These are phyloP conservation scores for Cyclophora punctaria DNA, from an alignment of 2,888 invertebrate species.

Conservation along the genomic window DNA sequence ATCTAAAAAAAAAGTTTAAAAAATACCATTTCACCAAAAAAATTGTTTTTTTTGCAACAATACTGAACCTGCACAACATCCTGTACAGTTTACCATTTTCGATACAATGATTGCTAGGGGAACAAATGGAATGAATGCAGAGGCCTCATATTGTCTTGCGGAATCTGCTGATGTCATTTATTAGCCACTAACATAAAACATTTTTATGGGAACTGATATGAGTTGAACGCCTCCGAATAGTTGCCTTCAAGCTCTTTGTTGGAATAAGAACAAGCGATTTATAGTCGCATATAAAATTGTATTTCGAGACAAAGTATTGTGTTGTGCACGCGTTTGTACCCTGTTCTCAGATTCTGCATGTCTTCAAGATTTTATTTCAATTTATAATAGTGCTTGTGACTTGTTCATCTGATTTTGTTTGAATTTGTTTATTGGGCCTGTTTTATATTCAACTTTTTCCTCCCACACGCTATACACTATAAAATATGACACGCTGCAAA, in stretches of 20 bases:
- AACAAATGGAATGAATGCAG: slow-evolving; percentile 61
- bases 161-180: slow-evolving; percentile 75
- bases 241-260: slow-evolving; percentile 46
- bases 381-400: background rate
- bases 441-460: too few relatives aligned
- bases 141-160: slow-evolving; percentile 69
- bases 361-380: slow-evolving; percentile 13
- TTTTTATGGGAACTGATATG: slow-evolving; percentile 71
- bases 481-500: too few relatives aligned
- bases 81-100: slow-evolving; percentile 21
- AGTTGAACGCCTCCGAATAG: slow-evolving; percentile 46
- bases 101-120: slow-evolving; percentile 67
- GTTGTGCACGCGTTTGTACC: slow-evolving; percentile 29
- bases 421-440: too few relatives aligned
- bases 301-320: slow-evolving; percentile 37
- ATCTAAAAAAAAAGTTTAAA: too few relatives aligned
- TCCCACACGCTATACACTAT: too few relatives aligned
- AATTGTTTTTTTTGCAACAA: too few relatives aligned
- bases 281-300: slow-evolving; percentile 62
- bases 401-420: too few relatives aligned
- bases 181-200: slow-evolving; percentile 75
- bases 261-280: slow-evolving; percentile 63
- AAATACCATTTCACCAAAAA: too few relatives aligned
- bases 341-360: slow-evolving; percentile 17
- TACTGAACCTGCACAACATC: background rate